Base-by-base conservation (phyloP, 2,888 invertebrate genomes). In the Hymenopus coronatus region DNA sequence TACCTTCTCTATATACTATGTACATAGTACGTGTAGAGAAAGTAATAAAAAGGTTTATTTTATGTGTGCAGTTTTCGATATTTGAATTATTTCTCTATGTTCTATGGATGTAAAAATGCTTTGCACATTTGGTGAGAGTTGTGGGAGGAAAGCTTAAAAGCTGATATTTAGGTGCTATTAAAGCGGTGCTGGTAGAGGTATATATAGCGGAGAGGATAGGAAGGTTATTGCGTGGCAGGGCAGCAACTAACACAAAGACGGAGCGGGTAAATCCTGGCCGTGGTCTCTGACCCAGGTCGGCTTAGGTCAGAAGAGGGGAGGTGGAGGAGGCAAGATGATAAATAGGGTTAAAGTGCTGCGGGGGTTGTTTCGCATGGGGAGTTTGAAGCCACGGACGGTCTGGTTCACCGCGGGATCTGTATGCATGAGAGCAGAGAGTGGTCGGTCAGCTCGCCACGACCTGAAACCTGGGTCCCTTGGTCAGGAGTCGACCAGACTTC, bases 351-450 rank as follows among this genome's bases (percentile, higher is more conserved):
- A 81, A 86, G 81, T 86, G 86, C 81, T 70, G 86, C 28, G 54
- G n/a, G 46, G 30, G 86, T 86, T 86, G 81, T 86, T 86, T 86
- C 86, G 86, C 86, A 86, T n/a, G 70, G 86, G 28, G 28, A 54
- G 70, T 81, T 70, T 12, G 28, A 70, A 28, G 40, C 70, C 81
- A 86, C 81, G 86, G 86, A 25, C 81, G 85, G 54, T 46, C 33
- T 33, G 87, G 87, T 87, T 87, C 81, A 87, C 87, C 87, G 87
- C 87, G 87, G 87, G 82, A 87, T 84, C 33, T 85, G 85, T 46
- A 85, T 85, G 85, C 85, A 85, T 85, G 85, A 85, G 84, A 40
- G 46, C 28, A 40, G 84, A 15, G 84, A 84, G 33, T 84, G 84
- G 84, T 33, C n/a, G 84, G 87, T 87, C 87, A 87, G 87, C 87